Base-by-base conservation (phyloP, 1,140 invertebrate species). In the Drosophila baimaii region DNA sequence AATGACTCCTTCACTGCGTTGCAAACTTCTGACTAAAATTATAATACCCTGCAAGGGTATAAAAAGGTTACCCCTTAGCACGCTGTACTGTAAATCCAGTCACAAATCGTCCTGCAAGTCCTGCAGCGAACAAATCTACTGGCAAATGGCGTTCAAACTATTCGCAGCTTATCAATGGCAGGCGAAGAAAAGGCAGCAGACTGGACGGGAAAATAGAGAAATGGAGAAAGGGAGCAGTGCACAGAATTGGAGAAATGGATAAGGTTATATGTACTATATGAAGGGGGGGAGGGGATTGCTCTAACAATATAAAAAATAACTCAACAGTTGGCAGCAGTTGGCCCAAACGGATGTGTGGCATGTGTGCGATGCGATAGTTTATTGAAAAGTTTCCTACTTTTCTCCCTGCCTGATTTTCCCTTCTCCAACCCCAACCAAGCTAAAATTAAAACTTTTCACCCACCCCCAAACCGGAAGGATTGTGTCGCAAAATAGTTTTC, bases 111-210 rank as follows among this genome's bases (percentile, higher is more conserved):
- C 29, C 46, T n/a, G 62, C 61, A 21, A 19, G 65, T 52, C 29
- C 35, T 44, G 44, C 21, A 27, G 46, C 62, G 58, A 73, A 61
- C 74, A 78, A 82, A 77, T 77, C 79, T 78, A 77, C 52, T 82
- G 79, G 69, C 79, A 77, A 81, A 78, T 73, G 68, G 59, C 56
- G 51, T 54, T 59, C 27, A 21, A 62, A 58, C 75, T 69, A 75
- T 83, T 82, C 55, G 80, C 80, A 83, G 80, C 80, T 82, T 83
- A 83, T 82, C 80, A 82, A 62, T 83, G 79, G 51, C 47, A 43
- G 62, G 31, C 43, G 62, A 59, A 29, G 44, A 56, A 70, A 55
- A 63, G 35, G 29, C 15, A 12, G 5, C 37, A n/a, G 23, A 33
- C 25, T 37, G 17, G 33, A 19, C 17, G 25, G 8, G 44, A 23